Conservation (phyloP, 2,797 vertebrate genomes). For the Columba guinea region DNA sequence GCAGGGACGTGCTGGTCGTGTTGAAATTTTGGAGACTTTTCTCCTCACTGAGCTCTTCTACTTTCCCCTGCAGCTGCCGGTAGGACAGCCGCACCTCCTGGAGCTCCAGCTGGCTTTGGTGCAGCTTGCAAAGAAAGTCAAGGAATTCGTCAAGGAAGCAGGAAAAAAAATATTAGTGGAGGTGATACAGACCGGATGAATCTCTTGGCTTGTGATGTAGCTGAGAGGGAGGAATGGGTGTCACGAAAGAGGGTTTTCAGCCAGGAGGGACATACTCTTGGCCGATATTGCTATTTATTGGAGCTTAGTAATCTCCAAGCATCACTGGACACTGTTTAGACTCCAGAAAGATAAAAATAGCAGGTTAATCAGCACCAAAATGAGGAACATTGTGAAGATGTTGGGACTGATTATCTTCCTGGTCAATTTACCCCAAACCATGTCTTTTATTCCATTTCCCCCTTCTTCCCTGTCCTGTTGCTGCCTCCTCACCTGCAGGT, state of each 20-base stretch:
- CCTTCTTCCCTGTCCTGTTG: neutral
- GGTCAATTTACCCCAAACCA: neutral
- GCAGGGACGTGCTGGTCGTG: conserved; percentile 87
- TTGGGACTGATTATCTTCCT: neutral
- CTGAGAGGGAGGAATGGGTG: neutral
- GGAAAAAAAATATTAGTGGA: neutral
- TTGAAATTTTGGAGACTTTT: conserved; percentile 88
- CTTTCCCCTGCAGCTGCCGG: conserved; percentile 86
- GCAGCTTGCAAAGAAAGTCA: conserved; percentile 79
- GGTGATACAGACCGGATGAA: neutral
- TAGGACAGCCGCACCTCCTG: conserved; percentile 90
- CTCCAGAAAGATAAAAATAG: conserved; percentile 46
- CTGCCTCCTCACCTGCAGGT: conserved; percentile 86
- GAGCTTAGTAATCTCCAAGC: conserved; percentile 41
- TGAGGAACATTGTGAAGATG: neutral
- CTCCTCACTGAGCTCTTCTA: conserved; percentile 92
- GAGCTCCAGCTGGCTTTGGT: conserved; percentile 92
- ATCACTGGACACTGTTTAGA: conserved; percentile 14
- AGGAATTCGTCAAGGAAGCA: neutral
- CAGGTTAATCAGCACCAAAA: conserved; percentile 13
- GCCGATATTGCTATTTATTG: conserved; percentile 20
- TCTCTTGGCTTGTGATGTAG: neutral
- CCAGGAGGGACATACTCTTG: conserved; percentile 39
- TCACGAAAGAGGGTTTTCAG: conserved; percentile 17
- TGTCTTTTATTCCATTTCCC: neutral